A percentile compares a stretch with the other conserved stretches of the same genome.
Conservation (phyloP, 1,140 invertebrate species). For the Bombus sibiricus region DNA sequence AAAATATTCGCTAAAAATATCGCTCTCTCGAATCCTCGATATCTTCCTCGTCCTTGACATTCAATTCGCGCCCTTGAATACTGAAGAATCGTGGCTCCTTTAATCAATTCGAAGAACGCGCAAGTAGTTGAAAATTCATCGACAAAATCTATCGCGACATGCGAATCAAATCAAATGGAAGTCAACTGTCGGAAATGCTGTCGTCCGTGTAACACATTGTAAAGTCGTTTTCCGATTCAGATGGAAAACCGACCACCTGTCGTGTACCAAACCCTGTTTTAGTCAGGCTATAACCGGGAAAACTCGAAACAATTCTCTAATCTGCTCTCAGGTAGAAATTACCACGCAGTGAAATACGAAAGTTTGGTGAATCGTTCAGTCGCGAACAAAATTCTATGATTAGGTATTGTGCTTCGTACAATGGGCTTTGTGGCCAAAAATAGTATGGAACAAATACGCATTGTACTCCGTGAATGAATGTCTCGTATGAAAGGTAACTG, state of each 20-base stretch:
- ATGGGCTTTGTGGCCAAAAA: background rate
- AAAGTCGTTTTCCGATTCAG: conserved; percentile 17
- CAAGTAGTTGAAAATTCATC: background rate
- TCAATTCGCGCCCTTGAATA: background rate
- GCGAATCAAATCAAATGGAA: background rate
- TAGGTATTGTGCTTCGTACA: no score
- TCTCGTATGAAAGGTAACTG: background rate
- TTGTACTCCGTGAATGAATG: background rate
- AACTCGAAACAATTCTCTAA: conserved; percentile 22
- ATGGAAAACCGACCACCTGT: background rate
- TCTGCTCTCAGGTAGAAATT: background rate
- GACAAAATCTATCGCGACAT: no score
- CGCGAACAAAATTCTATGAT: background rate
- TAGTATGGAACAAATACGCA: background rate
- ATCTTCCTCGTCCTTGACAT: background rate
- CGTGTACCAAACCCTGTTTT: background rate
- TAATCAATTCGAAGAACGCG: background rate
- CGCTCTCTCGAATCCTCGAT: background rate
- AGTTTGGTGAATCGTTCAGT: background rate
- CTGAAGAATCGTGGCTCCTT: background rate
- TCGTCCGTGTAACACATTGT: background rate
- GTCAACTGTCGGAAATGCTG: background rate
- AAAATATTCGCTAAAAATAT: conserved; percentile 17
- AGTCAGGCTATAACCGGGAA: background rate
- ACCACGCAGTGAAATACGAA: background rate